Base-by-base conservation (phyloP, 2,888 invertebrate genomes). In the Pristionchus japonicus region DNA sequence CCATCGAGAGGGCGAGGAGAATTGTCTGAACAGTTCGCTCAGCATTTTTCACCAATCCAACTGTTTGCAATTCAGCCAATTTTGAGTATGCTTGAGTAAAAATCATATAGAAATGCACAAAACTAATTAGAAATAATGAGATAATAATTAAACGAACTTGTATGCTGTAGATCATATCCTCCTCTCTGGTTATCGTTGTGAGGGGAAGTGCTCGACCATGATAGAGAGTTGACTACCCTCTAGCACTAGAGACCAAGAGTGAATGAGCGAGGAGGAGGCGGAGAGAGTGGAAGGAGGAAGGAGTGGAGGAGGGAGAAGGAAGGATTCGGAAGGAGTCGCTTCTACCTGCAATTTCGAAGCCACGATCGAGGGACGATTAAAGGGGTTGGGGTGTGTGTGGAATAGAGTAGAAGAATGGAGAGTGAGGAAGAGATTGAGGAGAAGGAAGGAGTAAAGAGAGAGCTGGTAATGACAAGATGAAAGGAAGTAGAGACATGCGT, bases 151-250 rank as follows among this genome's bases (percentile, higher is more conserved):
- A 0, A 52, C 86, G 17, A 13, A 70, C 86, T 70, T 86, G 86
- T 15, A 86, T 86, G 27, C 86, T 86, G 70, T 86, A 86, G 34
- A 86, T 86, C 86, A 86, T 86, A 40, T 0, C 43, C n/a, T 37
- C 31, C 40, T 40, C 47, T 43, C 40, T 23, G 13, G 70, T 70
- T 70, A 70, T 23, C 31, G 34, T 70, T 57, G 57, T 57, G 83
- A 83, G 13, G n/a, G 23, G 57, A 57, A 49, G 31, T 40, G 52
- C 27, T 34, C n/a, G 64, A 31, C 9, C 61, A 85, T 64, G 64
- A 40, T 64, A 7, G 64, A 61, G 40, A 43, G 85, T 43, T 85
- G 85, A 85, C 49, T 83, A 52, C 49, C 31, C 52, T 83, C 82
- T 83, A 49, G 47, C 15, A 23, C 77, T n/a, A 31, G 37, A 20